phyloP scores from a whole-genome alignment of 2,888 invertebrate genomes.

The Trachelus tabidus region DNA sequence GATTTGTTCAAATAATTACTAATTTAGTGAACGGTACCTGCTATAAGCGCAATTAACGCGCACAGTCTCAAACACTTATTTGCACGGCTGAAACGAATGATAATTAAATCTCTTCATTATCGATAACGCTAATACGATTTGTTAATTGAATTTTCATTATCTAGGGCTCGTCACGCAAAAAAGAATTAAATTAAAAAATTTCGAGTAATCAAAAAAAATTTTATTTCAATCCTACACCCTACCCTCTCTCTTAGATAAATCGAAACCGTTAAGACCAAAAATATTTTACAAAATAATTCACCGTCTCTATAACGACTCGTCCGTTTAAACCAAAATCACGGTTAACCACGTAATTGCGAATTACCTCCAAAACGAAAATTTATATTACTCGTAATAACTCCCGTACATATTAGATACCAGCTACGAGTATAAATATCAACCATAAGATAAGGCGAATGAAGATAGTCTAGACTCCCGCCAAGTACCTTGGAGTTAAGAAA shows the following conservation, averaged over 20 bases:
- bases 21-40: not conserved
- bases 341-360: not conserved
- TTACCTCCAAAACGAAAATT: not conserved
- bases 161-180: not conserved
- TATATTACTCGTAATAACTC: not conserved
- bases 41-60: not conserved
- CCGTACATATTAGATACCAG: not conserved
- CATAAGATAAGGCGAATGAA: not conserved
- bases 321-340: not conserved
- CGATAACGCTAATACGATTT: not conserved
- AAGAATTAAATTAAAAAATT: not conserved
- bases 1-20: not conserved
- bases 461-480: not conserved
- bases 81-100: not conserved
- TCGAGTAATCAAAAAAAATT: not conserved
- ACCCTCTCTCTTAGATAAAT: not conserved
- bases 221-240: not conserved
- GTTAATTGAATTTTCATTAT: not conserved
- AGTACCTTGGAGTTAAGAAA: not conserved
- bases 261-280: not conserved
- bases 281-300: not conserved
- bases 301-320: not conserved
- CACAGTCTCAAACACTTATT: not conserved
- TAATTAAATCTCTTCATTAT: not conserved
- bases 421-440: not conserved